phyloP scores from a whole-genome alignment of 2,888 invertebrate species.

The Euzophera pinguis region DNA sequence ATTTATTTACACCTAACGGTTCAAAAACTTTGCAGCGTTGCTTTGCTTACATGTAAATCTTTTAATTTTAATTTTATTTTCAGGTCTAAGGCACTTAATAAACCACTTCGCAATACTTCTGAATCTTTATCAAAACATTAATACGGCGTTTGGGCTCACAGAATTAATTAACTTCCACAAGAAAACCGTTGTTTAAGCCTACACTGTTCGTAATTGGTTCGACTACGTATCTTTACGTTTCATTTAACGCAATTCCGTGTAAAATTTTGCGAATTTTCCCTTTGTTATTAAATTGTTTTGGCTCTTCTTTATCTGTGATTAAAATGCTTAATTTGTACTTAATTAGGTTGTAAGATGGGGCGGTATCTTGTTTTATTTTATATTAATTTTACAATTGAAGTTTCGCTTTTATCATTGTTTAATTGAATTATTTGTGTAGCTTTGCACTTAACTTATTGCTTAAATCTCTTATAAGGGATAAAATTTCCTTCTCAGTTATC shows the following conservation, averaged over 20 bases:
- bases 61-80: too few species aligned
- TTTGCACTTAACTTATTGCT: too few species aligned
- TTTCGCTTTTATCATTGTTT: too few species aligned
- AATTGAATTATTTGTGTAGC: background rate
- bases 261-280: background rate
- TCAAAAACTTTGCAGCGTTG: too few species aligned
- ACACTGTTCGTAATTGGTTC: background rate
- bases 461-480: too few species aligned
- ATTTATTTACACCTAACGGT: too few species aligned
- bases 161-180: conserved; percentile 14
- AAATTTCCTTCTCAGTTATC: too few species aligned
- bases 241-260: background rate
- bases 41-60: too few species aligned
- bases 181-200: conserved; percentile 10
- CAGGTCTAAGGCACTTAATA: conserved; percentile 33
- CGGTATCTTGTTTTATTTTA: background rate
- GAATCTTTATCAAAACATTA: background rate
- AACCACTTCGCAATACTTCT: conserved; percentile 34
- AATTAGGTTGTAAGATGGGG: background rate
- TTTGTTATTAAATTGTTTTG: conserved; percentile 6
- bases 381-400: too few species aligned
- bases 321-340: background rate
- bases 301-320: conserved; percentile 3
- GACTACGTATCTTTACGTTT: conserved; percentile 5
- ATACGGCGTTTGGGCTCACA: background rate